Conservation (phyloP, 2,888 invertebrate genomes). For the Agrilus biguttatus region DNA sequence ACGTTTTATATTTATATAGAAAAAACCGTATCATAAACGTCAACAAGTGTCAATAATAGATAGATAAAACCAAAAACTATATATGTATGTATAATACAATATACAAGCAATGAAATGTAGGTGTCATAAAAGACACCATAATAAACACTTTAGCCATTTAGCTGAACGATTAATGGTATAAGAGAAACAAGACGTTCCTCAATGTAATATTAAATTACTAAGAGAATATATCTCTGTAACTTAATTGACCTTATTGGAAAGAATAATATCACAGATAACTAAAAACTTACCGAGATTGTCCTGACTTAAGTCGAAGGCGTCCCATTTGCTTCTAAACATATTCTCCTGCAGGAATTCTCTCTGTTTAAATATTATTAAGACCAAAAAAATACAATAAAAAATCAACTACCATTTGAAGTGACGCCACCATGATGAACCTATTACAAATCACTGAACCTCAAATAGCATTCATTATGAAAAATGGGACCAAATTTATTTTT, state of each 20-base stretch:
- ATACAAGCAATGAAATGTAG: too few species aligned
- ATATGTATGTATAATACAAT: too few species aligned
- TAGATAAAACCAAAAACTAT: too few species aligned
- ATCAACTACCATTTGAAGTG: background rate
- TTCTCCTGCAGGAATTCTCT: conserved; percentile 29
- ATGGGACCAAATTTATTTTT: background rate
- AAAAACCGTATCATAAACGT: too few species aligned
- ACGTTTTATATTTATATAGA: too few species aligned
- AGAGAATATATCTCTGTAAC: too few species aligned
- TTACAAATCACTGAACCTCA: background rate
- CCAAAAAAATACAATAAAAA: conserved; percentile 8
- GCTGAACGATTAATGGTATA: too few species aligned
- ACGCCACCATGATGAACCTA: background rate
- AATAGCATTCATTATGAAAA: background rate
- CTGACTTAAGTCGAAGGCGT: conserved; percentile 66
- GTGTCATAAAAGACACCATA: too few species aligned
- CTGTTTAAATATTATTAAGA: conserved; percentile 13
- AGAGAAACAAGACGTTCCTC: too few species aligned
- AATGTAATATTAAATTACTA: too few species aligned
- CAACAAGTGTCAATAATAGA: too few species aligned
- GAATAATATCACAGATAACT: conserved; percentile 3
- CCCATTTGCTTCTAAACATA: conserved; percentile 63
- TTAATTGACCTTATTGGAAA: background rate
- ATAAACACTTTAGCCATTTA: too few species aligned
- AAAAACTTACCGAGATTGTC: conserved; percentile 68